Evolutionary conservation across 30 jellyfish, hydroid and myxozoan genomes (phyloP), one percentile per base, ranked within the genome.

Genomic region (Aurelia sp.): DNA sequence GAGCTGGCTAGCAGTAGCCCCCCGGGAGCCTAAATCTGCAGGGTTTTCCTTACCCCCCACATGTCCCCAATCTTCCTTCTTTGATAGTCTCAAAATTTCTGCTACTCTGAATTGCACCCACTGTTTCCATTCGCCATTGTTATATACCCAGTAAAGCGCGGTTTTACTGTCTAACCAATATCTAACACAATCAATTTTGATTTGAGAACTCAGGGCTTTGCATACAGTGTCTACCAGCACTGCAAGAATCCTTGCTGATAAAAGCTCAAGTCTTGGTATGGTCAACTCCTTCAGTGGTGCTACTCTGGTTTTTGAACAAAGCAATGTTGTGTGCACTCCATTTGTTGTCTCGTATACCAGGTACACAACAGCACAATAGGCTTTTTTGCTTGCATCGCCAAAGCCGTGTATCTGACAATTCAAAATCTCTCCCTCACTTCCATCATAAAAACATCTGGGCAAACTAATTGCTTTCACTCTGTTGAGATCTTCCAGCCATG

Each of bases 21-120:
- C 92, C 55, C 91, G 64, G 72, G 96, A 76, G 27, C 91, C 92
- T 15, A 87, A 21, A 51, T 87, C 96, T 18, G 92, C 96, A 74
- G 96, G 96, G 78, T 77, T 77, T 59, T 76, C 96, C 33, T 11
- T 61, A 3, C 91, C 96, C 31, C 85, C 60, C 65, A 87, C 86
- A 68, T 87, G 96, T 21, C 86, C 86, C 96, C 96, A 61, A 0
- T 77, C 80, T 47, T 76, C 86, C 70, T 76, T 76, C 72, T 20
- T 76, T 12, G 85, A 17, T 5, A 75, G 53, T 35, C 60, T 76
- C 30, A 76, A 64, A 51, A 76, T 87, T 33, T 87, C 96, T 22
- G 80, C 62, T 41, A 87, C 91, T 69, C 91, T 48, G 73, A 67
- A 92, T 70, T 77, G 91, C 13, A 74, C 96, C 62, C 74, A 84